Evolutionary conservation across 2,113 vertebrate species (phyloP), one percentile per base, ranked within the genome.

Genomic region (Pongo pygmaeus): DNA sequence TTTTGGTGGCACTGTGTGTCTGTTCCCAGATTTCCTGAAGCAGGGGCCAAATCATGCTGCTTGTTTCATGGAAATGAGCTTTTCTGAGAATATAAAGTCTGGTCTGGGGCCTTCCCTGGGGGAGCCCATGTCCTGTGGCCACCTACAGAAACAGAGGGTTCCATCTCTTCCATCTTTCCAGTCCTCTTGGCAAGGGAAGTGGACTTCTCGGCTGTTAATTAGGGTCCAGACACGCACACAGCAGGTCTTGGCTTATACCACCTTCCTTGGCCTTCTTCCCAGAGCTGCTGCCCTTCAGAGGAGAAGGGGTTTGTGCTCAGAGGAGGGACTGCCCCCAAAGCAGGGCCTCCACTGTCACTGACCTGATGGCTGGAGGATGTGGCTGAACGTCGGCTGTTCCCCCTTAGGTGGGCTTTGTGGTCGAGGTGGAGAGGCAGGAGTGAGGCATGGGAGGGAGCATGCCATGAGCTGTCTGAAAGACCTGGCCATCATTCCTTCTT

Each of bases 201-300:
- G 74, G 85, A 92, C 88, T 92, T 96, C 79, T 84, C 22, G 9
- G 83, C 78, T 96, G 93, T 91, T 97, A 96, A 97, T 96, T 96
- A 91, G 97, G 95, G 89, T 96, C 98, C 96, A 98, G 97, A 97
- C 97, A 94, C 43, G 11, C 30, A 2, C 97, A 30, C 98, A 98
- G 98, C 94, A 89, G 94, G 97, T 61, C 94, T 93, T 98, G 98
- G 97, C 97, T 96, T 85, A 78, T 48, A 86, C 43, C n/a, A 3
- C 23, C 23, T 85, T 85, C 70, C 64, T 88, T 98, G 98, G 98
- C 97, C 88, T 95, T 92, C 64, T 96, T 97, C 97, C 98, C 78
- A 84, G 97, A 92, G 95, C 46, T 1, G 48, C 88, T 97, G 97
- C 88, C 98, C 97, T 98, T 98, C 95, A 98, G 95, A 96, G 83